Evolutionary conservation across 2,888 invertebrate genomes (phyloP), one percentile per base, ranked within the genome.

Genomic region (Celastrina argiolus): DNA sequence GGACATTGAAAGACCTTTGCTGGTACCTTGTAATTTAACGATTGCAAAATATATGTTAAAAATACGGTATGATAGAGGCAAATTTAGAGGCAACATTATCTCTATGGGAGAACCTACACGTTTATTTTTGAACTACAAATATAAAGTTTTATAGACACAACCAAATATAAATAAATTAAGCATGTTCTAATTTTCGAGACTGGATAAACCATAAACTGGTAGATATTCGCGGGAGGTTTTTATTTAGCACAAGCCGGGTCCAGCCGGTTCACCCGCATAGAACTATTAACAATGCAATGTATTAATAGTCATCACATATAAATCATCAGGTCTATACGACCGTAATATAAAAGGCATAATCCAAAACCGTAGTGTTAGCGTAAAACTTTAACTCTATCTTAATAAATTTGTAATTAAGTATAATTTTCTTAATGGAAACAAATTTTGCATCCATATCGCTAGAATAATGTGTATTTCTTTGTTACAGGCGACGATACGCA

Each of bases 401-500:
- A 28, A 28, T 28, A 31, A 6, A 31, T 6, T 31, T 31, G 3
- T 31, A 31, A 5, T 6, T 6, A 1, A 3, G 7, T 31, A 61
- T 12, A 31, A n/a, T 59, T 26, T n/a, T n/a, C n/a, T n/a, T n/a
- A n/a, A n/a, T 59, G 1, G 10, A 12, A 10, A 4, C 10, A 26
- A 64, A 45, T 18, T n/a, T 12, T 51, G 12, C 22, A 36, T 64
- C 2, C 31, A n/a, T n/a, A n/a, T n/a, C n/a, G n/a, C 31, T 31
- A 1, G 2, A 51, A 22, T 51, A 61, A 5, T 16, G 2, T 3
- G 31, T 31, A 16, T 41, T 8, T 65, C 75, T 86, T 87, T 92
- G 81, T 93, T 93, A 76, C 93, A 94, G 94, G 94, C 83, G 95
- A 95, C 83, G 94, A 94, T 86, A 92, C 93, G 81, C 93, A 94